Evolutionary conservation across 2,797 vertebrate genomes (phyloP), one percentile per base, ranked within the genome.

Genomic region (Hoplostethus mediterraneus): DNA sequence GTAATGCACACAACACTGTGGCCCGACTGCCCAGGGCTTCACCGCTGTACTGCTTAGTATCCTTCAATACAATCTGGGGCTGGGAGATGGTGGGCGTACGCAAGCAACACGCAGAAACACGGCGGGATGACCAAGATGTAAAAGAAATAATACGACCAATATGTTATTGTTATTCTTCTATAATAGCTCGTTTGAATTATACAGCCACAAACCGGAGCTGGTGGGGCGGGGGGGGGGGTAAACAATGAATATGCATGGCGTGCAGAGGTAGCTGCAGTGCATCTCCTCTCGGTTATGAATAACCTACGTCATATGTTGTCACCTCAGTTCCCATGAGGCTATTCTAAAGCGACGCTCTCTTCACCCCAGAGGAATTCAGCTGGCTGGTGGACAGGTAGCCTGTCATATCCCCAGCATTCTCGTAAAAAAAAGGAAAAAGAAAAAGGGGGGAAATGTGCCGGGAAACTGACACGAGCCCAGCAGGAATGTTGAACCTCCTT

Each of bases 401-500:
- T 90, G 92, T 93, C 92, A 90, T 88, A 91, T 90, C 87, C 81
- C 79, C 87, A 83, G 85, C 77, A 87, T 89, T 87, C 85, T 82
- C 68, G 31, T 79, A 67, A 75, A 21, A 21, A 21, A 87, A 79
- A 66, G 53, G 59, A 12, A 75, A 73, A 84, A 73, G 67, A 21
- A 82, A 86, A 65, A 75, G 53, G 76, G 78, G 81, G 65, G 25
- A 67, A 80, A 76, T 82, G 68, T 86, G 86, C 90, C 79, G 88
- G 86, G 67, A 93, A 90, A 92, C 86, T 92, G 93, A 93, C 93
- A 93, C 80, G 80, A 90, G 89, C 94, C 89, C 94, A 95, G 92
- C 93, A 93, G 93, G 94, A 94, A 92, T 73, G 87, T 88, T 93
- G 91, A 94, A 94, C 92, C 92, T 86, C 77, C 87, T 92, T 92